Evolutionary conservation across 2,888 invertebrate genomes (phyloP).

Genomic region (Drosophila lacicola): DNA sequence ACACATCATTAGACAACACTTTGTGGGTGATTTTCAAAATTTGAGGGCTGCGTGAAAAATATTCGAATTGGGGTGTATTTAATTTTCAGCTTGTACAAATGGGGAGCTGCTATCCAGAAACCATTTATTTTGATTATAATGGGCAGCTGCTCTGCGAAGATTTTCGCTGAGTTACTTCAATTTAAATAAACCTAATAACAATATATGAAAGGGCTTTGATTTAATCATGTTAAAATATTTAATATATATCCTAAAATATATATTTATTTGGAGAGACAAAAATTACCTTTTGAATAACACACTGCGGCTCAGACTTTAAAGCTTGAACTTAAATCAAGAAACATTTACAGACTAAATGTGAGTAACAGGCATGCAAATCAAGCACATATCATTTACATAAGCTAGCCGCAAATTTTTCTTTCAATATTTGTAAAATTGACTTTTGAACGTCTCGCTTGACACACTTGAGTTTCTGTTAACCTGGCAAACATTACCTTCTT

Average conservation of each 20-base stretch:
- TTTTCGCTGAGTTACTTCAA: not conserved
- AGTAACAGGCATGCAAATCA: not conserved
- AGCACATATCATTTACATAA: not conserved
- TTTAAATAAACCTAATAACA: too few relatives aligned
- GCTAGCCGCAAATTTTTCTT: not conserved
- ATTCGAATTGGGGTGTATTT: constrained; percentile 24
- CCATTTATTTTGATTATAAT: constrained; percentile 19
- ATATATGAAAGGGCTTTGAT: too few relatives aligned
- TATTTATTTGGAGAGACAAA: too few relatives aligned
- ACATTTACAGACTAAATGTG: too few relatives aligned
- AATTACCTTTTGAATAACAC: too few relatives aligned
- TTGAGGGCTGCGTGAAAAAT: not conserved
- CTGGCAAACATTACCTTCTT: constrained; percentile 11
- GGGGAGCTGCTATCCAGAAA: constrained; percentile 2
- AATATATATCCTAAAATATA: too few relatives aligned
- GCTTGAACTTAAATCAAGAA: not conserved
- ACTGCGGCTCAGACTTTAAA: too few relatives aligned
- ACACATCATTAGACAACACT: constrained; percentile 70
- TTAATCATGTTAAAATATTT: too few relatives aligned
- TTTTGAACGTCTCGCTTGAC: constrained; percentile 1
- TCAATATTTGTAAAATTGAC: constrained; percentile 7
- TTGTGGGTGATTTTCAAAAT: constrained; percentile 36
- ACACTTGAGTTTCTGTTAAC: constrained; percentile 2
- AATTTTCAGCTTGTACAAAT: constrained; percentile 27
- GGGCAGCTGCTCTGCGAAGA: not conserved